Evolutionary conservation across 2,797 vertebrate genomes (phyloP).

Genomic region (Gymnothorax reevesii): DNA sequence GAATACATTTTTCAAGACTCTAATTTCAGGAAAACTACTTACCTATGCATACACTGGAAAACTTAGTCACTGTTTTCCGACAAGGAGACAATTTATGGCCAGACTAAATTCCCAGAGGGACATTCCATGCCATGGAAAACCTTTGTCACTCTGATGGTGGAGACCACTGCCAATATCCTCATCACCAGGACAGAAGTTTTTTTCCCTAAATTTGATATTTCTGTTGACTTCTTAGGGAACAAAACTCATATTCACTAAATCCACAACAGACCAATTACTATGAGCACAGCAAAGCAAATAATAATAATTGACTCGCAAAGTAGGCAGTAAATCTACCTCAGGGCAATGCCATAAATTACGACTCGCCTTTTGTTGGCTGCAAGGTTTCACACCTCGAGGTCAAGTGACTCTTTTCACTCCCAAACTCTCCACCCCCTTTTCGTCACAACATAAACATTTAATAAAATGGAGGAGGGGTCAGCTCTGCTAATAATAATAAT

Average conservation of each 20-base stretch:
- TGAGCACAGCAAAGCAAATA: constrained; percentile 46
- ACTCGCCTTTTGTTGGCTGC: constrained; percentile 39
- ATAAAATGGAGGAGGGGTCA: constrained; percentile 37
- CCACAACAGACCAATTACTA: constrained; percentile 45
- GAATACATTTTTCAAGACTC: no score
- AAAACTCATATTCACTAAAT: constrained; percentile 51
- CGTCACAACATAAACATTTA: constrained; percentile 26
- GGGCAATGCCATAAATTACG: constrained; percentile 53
- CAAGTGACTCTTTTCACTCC: constrained; percentile 20
- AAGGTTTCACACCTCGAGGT: constrained; percentile 20
- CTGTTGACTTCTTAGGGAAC: constrained; percentile 38
- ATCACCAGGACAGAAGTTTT: constrained; percentile 31
- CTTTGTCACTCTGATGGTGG: not conserved
- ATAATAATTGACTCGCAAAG: constrained; percentile 51
- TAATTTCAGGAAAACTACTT: no score
- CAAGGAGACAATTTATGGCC: not conserved
- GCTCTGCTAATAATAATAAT: constrained; percentile 45
- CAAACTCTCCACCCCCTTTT: not conserved
- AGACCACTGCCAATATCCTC: constrained; percentile 40
- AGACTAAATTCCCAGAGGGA: not conserved
- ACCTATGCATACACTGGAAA: not conserved
- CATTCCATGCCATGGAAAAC: not conserved
- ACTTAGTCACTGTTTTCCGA: no score
- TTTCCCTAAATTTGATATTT: constrained; percentile 38
- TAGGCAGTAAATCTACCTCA: constrained; percentile 52